A percentile compares a stretch with the other conserved stretches of the same genome.
These are phyloP conservation scores for Molothrus aeneus DNA, from an alignment of 2,797 vertebrate genomes.

Conservation along the genomic window DNA sequence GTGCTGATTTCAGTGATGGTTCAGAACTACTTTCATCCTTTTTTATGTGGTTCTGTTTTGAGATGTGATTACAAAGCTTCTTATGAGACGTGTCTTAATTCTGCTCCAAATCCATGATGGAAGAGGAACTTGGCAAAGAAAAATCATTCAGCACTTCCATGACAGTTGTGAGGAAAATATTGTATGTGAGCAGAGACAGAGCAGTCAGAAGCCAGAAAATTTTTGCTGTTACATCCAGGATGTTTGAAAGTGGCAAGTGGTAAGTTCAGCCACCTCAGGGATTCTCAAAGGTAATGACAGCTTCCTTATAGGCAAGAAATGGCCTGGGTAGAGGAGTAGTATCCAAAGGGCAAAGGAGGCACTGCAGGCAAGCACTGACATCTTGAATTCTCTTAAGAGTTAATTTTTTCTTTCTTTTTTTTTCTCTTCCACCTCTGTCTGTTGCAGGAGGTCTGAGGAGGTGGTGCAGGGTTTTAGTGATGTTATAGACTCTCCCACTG, in stretches of 20 bases:
- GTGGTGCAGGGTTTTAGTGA: neutral
- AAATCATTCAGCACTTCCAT: neutral
- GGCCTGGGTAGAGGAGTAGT: neutral
- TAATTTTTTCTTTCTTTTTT: neutral
- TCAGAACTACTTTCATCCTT: neutral
- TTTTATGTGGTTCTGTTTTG: neutral
- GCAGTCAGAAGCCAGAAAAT: neutral
- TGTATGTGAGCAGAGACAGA: neutral
- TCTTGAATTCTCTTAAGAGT: neutral
- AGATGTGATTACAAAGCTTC: neutral
- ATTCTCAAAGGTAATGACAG: neutral
- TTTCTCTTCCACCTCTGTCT: neutral
- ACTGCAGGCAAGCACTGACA: neutral
- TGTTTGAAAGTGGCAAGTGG: neutral
- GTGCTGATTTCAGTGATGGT: neutral
- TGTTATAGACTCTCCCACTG: conserved; percentile 23
- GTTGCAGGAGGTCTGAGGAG: conserved; percentile 55
- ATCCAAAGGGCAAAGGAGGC: neutral
- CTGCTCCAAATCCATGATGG: neutral
- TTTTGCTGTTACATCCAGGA: neutral
- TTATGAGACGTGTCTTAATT: neutral
- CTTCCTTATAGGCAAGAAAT: neutral
- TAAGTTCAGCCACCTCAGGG: neutral
- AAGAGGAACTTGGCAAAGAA: neutral
- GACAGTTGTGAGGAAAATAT: neutral